These are phyloP conservation scores for Varanus salvator DNA, from an alignment of 2,113 vertebrate genomes.

Conservation along the genomic window DNA sequence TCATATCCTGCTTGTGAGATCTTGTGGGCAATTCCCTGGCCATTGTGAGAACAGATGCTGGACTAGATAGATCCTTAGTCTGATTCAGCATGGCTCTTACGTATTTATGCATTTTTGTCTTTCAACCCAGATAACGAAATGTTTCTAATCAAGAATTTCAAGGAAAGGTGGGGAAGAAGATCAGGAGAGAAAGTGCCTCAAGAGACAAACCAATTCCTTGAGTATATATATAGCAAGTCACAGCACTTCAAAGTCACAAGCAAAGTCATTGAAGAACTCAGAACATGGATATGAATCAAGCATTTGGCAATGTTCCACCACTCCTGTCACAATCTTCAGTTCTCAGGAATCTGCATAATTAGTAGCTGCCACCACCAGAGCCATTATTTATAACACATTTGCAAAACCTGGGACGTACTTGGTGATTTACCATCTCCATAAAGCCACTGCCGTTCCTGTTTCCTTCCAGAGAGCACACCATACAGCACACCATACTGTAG, in stretches of 20 bases:
- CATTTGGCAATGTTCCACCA: constrained; percentile 19
- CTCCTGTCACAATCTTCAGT: constrained; percentile 22
- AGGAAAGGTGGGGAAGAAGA: not conserved
- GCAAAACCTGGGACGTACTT: not conserved
- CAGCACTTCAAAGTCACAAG: constrained; percentile 10
- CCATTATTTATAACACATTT: constrained; percentile 19
- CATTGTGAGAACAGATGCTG: no score
- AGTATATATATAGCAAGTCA: not conserved
- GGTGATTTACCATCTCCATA: constrained; percentile 25
- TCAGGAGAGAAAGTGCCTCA: not conserved
- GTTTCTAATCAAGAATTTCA: not conserved
- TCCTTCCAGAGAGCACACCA: not conserved
- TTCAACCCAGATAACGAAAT: not conserved
- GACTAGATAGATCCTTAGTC: no score
- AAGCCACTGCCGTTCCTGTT: not conserved
- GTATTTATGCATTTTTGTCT: no score
- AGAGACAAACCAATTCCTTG: not conserved
- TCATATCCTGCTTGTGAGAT: no score
- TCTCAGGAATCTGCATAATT: constrained; percentile 27
- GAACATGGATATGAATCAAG: constrained; percentile 33
- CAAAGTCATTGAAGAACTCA: not conserved
- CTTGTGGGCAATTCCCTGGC: no score
- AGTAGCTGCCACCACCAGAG: constrained; percentile 2
- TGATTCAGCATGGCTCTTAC: no score
- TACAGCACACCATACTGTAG: not conserved